Evolutionary conservation across 2,888 invertebrate genomes (phyloP), one percentile per base, ranked within the genome.

Genomic region (Carterocephalus palaemon): DNA sequence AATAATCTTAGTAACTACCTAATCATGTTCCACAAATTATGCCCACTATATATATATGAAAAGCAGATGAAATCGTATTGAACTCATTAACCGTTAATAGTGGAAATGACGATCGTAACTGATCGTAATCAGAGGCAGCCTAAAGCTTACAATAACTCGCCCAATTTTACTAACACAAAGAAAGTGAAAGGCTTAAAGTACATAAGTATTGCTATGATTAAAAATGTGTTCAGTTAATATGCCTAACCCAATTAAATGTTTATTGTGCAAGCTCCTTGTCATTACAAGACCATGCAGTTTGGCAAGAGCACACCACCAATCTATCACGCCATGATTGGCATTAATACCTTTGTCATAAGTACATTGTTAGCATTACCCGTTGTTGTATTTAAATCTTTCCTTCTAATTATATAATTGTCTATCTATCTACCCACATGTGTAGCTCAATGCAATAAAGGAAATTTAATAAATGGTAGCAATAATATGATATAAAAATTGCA

Each of bases 211-310:
- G 60, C 67, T 70, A 71, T 75, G 69, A 81, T 77, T 74, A 75
- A 76, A 72, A 77, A 65, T 73, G 62, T 74, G 71, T 78, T 75
- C 75, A 74, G 66, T 71, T 77, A 72, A 75, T 73, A 75, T 57
- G n/a, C n/a, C n/a, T n/a, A 75, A 75, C 67, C 71, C 74, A 76
- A 83, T 82, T 74, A 80, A 76, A 77, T 70, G 59, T 70, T 64
- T 68, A 75, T 82, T 84, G 79, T 72, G 83, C 61, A 83, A 84
- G 64, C 60, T 60, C 58, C 63, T 69, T 70, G 70, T 67, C 70
- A 66, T 75, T 75, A 72, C 62, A 67, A 68, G 67, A 70, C 63
- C 62, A 66, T 60, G 64, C 57, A 61, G 70, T 81, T 75, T 78
- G 70, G 80, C 66, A 83, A 85, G 60, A 52, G 59, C 51, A 52